A percentile compares a stretch with the other conserved stretches of the same genome.
These are phyloP conservation scores for Lagodon rhomboides DNA, from an alignment of 2,797 vertebrate species.

Conservation along the genomic window DNA sequence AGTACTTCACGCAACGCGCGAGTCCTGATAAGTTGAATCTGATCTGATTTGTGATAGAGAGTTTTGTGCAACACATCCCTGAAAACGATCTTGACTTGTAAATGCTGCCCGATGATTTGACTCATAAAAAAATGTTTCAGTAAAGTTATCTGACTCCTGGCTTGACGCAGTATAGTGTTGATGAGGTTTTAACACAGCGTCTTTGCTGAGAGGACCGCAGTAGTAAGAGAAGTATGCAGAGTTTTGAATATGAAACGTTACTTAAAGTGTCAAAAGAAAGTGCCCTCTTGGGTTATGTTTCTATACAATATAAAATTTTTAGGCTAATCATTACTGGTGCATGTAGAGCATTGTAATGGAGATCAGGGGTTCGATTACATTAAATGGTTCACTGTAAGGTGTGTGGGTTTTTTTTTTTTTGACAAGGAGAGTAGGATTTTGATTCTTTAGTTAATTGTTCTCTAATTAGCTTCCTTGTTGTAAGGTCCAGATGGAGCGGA, in stretches of 20 bases:
- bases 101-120: not conserved
- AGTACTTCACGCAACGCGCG: constrained; percentile 12
- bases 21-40: constrained; percentile 18
- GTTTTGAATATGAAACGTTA: not conserved
- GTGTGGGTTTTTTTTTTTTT: too few species aligned
- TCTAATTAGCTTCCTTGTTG: too few species aligned
- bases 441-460: too few species aligned
- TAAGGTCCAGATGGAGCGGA: too few species aligned
- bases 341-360: too few species aligned
- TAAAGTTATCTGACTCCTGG: constrained; percentile 16
- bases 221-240: not conserved
- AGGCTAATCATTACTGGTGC: too few species aligned
- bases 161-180: not conserved
- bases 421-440: too few species aligned
- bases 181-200: constrained; percentile 3
- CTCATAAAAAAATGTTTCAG: constrained; percentile 12
- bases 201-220: not conserved
- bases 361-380: too few species aligned
- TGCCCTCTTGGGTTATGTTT: not conserved
- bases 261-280: too few species aligned
- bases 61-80: not conserved
- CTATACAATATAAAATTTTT: not conserved
- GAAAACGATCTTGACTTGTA: not conserved
- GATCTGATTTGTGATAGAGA: constrained; percentile 20
- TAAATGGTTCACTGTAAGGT: too few species aligned